Evolutionary conservation across 2,113 vertebrate species (phyloP).

Genomic region (Mormyrus lacerda): DNA sequence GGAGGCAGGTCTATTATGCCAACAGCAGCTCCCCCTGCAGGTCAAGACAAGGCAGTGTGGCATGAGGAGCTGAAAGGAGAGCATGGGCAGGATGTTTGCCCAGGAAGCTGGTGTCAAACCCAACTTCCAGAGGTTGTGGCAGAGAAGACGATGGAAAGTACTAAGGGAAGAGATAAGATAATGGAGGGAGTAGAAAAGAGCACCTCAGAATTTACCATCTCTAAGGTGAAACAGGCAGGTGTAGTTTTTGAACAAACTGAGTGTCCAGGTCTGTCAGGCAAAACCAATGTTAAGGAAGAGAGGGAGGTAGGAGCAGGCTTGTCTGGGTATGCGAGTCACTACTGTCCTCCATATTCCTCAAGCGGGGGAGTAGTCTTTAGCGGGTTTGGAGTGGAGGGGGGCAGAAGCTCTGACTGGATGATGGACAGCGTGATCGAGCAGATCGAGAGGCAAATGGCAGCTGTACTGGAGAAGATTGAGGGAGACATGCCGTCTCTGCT

Average conservation of each 20-base stretch:
- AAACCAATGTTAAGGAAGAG: constrained; percentile 41
- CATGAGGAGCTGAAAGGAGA: constrained; percentile 40
- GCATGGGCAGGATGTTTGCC: constrained; percentile 26
- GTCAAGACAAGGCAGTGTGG: constrained; percentile 34
- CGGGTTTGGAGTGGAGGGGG: constrained; percentile 44
- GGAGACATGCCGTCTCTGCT: constrained; percentile 69
- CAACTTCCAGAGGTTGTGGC: constrained; percentile 64
- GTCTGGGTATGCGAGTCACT: constrained; percentile 47
- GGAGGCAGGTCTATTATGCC: constrained; percentile 10
- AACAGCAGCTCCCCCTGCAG: constrained; percentile 27
- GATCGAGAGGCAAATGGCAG: constrained; percentile 71
- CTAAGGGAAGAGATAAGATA: constrained; percentile 32
- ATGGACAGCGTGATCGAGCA: constrained; percentile 72
- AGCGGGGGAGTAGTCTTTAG: constrained; percentile 50
- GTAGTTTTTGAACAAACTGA: constrained; percentile 45
- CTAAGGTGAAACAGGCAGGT: constrained; percentile 37
- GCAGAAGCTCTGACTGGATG: constrained; percentile 57
- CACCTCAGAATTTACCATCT: constrained; percentile 45
- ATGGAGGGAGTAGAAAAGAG: constrained; percentile 31
- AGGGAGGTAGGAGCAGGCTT: constrained; percentile 30
- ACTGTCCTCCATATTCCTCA: constrained; percentile 49
- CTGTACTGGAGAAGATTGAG: constrained; percentile 69
- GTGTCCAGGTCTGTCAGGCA: constrained; percentile 53
- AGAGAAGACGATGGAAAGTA: constrained; percentile 50
- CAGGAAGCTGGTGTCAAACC: constrained; percentile 64